Evolutionary conservation across 1,140 invertebrate genomes (phyloP).

Genomic region (Penaeus japonicus): DNA sequence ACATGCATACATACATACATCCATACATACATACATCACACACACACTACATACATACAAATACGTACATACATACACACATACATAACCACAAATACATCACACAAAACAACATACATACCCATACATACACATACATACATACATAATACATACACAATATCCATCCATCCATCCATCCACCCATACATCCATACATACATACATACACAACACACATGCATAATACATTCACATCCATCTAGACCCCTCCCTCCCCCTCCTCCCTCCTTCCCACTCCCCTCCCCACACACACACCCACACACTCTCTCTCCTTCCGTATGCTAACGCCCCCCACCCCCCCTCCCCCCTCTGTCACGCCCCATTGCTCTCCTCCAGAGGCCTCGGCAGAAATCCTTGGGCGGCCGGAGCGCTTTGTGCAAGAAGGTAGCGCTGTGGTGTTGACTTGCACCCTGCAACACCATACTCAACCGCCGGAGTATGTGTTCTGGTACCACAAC

Average conservation of each 20-base stretch:
- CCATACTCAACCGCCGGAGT: slow-evolving; percentile 80
- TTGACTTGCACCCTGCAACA: slow-evolving; percentile 81
- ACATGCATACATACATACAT: neutral
- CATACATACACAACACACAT: neutral
- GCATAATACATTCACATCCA: neutral
- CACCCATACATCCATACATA: neutral
- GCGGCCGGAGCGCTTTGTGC: slow-evolving; percentile 83
- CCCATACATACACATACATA: neutral
- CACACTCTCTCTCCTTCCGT: too few relatives aligned
- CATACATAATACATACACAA: neutral
- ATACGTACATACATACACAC: neutral
- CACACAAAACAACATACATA: neutral
- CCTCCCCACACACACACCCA: too few relatives aligned
- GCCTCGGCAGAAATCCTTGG: slow-evolving; percentile 85
- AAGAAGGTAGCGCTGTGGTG: slow-evolving; percentile 81
- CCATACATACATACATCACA: too few relatives aligned
- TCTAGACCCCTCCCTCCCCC: too few relatives aligned
- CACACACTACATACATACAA: too few relatives aligned
- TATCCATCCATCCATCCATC: neutral
- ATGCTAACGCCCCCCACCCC: too few relatives aligned
- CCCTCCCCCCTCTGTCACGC: too few relatives aligned
- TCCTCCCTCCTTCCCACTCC: too few relatives aligned
- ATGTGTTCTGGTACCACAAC: slow-evolving; percentile 85
- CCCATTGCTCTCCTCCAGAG: slow-evolving; percentile 68
- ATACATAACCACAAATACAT: neutral